Percentiles rank a stretch among this genome's conserved stretches.
Evolutionary conservation across 2,113 vertebrate genomes (phyloP).

Genomic region (Cyanoderma ruficeps): DNA sequence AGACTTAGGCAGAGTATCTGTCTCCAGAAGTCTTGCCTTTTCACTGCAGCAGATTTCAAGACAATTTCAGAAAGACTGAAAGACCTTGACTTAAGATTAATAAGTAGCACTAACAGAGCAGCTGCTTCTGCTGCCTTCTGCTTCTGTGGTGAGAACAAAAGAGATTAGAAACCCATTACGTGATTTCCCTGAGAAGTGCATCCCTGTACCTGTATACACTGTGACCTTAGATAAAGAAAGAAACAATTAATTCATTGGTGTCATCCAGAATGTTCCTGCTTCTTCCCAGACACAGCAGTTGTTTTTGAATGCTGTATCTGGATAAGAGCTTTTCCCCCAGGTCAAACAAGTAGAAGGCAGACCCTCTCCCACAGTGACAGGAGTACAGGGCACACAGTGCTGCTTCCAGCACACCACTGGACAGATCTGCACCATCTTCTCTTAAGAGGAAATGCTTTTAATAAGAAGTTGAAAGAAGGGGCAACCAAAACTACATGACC

Average conservation of each 20-base stretch:
- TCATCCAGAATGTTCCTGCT: not conserved
- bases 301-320: not conserved
- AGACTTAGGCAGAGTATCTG: not conserved
- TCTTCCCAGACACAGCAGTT: not conserved
- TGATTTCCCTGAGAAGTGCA: not conserved
- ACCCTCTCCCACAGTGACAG: rapidly evolving
- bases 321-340: not conserved
- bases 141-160: not conserved
- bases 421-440: not conserved
- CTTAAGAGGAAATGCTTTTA: not conserved
- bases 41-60: not conserved
- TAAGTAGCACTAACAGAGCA: not conserved
- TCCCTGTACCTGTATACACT: not conserved
- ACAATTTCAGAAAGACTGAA: not conserved
- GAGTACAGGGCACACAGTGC: not conserved
- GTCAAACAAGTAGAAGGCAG: not conserved
- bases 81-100: conserved; percentile 6
- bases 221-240: not conserved
- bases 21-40: not conserved
- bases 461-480: not conserved
- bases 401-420: not conserved
- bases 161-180: not conserved
- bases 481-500: not conserved
- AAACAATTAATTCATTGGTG: not conserved
- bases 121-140: not conserved